A percentile compares a stretch with the other conserved stretches of the same genome.
Evolutionary conservation across 2,113 vertebrate genomes (phyloP).

Genomic region (Oostethus manadensis): DNA sequence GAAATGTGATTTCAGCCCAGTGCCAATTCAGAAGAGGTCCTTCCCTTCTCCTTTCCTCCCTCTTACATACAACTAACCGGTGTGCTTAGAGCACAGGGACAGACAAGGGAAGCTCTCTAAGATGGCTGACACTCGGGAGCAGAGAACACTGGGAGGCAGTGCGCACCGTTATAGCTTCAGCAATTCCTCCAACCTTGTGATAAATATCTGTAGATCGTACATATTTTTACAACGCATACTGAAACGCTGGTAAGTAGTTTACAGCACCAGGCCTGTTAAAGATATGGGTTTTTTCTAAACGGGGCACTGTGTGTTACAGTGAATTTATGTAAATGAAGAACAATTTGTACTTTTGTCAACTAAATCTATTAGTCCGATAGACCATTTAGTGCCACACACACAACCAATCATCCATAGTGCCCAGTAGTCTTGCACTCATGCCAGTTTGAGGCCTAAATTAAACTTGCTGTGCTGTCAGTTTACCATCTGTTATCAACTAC

Average conservation of each 20-base stretch:
- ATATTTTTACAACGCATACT: constrained; percentile 17
- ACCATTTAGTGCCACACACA: constrained; percentile 11
- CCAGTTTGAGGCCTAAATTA: constrained; percentile 57
- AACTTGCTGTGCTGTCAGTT: constrained; percentile 54
- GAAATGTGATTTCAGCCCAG: constrained; percentile 44
- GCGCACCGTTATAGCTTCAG: constrained; percentile 30
- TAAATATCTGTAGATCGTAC: constrained; percentile 18
- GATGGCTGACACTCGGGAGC: constrained; percentile 68
- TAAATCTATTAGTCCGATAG: background rate
- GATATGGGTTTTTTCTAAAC: constrained; percentile 1
- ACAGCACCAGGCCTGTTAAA: constrained; percentile 9
- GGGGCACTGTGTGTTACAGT: constrained; percentile 2
- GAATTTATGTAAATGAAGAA: background rate
- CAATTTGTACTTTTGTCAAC: background rate
- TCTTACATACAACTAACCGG: constrained; percentile 47
- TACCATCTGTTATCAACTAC: constrained; percentile 55
- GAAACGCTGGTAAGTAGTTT: constrained; percentile 2
- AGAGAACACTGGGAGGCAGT: constrained; percentile 54
- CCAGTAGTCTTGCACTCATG: constrained; percentile 23
- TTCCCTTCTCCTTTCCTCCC: constrained; percentile 44
- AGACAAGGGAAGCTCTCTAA: constrained; percentile 64
- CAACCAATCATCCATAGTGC: constrained; percentile 26
- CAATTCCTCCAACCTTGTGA: constrained; percentile 31
- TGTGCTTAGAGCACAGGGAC: constrained; percentile 54
- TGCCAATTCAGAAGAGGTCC: constrained; percentile 51